Conservation (phyloP, 1,140 invertebrate species). For the Neodiprion virginianus region DNA sequence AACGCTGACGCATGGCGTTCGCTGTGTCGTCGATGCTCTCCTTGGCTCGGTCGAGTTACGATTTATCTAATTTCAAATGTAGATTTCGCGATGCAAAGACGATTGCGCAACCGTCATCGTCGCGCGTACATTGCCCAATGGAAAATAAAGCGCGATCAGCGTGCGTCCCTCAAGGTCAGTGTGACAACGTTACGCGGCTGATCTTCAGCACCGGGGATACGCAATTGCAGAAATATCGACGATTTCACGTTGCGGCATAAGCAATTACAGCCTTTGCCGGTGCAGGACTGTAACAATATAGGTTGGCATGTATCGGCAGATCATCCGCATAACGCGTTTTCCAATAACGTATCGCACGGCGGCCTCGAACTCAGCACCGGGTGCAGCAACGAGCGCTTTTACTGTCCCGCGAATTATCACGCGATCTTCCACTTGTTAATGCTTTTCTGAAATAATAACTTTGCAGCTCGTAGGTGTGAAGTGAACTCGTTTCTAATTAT, state of each 20-base stretch:
- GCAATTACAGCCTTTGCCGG: background rate
- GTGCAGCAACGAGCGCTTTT: too few relatives aligned
- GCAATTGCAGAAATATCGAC: background rate
- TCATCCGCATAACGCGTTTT: too few relatives aligned
- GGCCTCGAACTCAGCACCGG: too few relatives aligned
- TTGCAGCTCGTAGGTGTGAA: too few relatives aligned
- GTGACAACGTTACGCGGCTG: background rate
- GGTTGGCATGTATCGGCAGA: background rate
- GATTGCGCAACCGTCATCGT: background rate
- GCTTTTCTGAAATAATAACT: too few relatives aligned
- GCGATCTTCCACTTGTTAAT: too few relatives aligned
- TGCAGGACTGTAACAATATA: background rate
- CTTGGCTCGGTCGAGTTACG: background rate
- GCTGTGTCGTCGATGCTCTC: background rate
- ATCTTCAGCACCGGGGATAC: background rate
- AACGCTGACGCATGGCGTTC: background rate
- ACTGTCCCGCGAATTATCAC: too few relatives aligned
- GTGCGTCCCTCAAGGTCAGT: background rate
- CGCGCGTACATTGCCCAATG: background rate
- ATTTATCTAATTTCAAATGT: constrained; percentile 1
- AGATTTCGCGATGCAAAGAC: background rate
- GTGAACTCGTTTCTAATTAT: too few relatives aligned
- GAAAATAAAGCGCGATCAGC: background rate
- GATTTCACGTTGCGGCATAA: background rate
- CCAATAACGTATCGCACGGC: too few relatives aligned